These are phyloP conservation scores for Phymatocera aterrima DNA, from an alignment of 2,888 invertebrate genomes.

Conservation along the genomic window DNA sequence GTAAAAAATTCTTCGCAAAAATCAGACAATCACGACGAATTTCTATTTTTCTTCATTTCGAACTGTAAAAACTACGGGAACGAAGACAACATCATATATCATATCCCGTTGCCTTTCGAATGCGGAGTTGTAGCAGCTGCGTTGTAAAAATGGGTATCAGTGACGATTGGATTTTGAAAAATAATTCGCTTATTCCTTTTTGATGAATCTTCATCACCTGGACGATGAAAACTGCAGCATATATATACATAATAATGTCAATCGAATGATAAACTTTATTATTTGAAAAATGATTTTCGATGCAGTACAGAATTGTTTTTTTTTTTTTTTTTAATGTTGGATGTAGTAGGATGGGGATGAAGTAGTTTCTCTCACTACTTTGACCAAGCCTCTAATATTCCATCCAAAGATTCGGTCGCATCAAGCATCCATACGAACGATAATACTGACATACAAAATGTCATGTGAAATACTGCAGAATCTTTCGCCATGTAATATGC, in stretches of 20 bases:
- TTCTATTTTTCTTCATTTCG: no score
- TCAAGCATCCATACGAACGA: conserved; percentile 73
- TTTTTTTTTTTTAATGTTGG: conserved; percentile 60
- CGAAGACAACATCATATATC: not conserved
- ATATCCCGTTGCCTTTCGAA: not conserved
- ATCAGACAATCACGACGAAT: not conserved
- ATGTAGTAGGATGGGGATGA: no score
- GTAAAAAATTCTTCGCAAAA: not conserved
- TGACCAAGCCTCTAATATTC: conserved; percentile 56
- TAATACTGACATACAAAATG: conserved; percentile 66
- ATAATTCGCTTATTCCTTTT: conserved; percentile 54
- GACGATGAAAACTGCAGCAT: not conserved
- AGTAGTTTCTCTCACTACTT: conserved; percentile 42
- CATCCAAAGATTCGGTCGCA: conserved; percentile 70
- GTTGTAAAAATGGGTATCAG: conserved; percentile 58
- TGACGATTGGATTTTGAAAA: conserved; percentile 62
- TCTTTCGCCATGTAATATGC: conserved; percentile 65
- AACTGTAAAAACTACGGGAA: no score
- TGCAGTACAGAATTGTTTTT: conserved; percentile 10
- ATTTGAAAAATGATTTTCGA: no score
- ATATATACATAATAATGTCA: no score
- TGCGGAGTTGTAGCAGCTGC: not conserved
- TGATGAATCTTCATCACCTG: not conserved
- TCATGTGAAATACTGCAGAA: conserved; percentile 62
- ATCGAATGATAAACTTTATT: no score